These are phyloP conservation scores for Adela reaumurella DNA, from an alignment of 2,888 invertebrate species.

Conservation along the genomic window DNA sequence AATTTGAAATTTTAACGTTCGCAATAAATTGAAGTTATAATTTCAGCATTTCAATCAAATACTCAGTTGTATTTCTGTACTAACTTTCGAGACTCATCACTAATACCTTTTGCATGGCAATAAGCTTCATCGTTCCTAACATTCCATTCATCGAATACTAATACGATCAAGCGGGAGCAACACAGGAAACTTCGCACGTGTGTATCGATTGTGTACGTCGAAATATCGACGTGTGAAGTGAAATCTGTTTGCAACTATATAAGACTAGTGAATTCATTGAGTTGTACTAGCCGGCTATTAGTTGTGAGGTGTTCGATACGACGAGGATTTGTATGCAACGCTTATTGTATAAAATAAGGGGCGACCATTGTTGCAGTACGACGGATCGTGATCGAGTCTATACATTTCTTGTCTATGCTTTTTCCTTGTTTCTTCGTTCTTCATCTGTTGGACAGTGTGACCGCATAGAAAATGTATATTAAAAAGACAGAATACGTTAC, in stretches of 20 bases:
- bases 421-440: slow-evolving; percentile 19
- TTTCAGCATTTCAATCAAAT: no score
- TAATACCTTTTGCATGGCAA: slow-evolving; percentile 32
- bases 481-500: slow-evolving; percentile 10
- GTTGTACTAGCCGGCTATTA: slow-evolving; percentile 28
- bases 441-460: slow-evolving; percentile 29
- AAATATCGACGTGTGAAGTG: slow-evolving; percentile 1
- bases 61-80: slow-evolving; percentile 15
- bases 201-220: no score
- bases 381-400: slow-evolving; percentile 47
- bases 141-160: slow-evolving; percentile 27
- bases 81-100: slow-evolving; percentile 52
- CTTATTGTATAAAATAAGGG: slow-evolving; percentile 54
- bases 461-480: slow-evolving; percentile 23
- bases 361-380: slow-evolving; percentile 53
- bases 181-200: slow-evolving; percentile 18
- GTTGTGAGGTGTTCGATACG: slow-evolving; percentile 21
- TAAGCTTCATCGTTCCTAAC: slow-evolving; percentile 12
- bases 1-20: no score
- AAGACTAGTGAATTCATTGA: slow-evolving; percentile 9
- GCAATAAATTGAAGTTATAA: no score
- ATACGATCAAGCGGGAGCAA: slow-evolving; percentile 21
- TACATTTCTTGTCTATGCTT: slow-evolving; percentile 15
- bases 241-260: neutral
- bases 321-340: slow-evolving; percentile 52